phyloP scores from a whole-genome alignment of 2,113 vertebrate species.

The Poecile atricapillus region DNA sequence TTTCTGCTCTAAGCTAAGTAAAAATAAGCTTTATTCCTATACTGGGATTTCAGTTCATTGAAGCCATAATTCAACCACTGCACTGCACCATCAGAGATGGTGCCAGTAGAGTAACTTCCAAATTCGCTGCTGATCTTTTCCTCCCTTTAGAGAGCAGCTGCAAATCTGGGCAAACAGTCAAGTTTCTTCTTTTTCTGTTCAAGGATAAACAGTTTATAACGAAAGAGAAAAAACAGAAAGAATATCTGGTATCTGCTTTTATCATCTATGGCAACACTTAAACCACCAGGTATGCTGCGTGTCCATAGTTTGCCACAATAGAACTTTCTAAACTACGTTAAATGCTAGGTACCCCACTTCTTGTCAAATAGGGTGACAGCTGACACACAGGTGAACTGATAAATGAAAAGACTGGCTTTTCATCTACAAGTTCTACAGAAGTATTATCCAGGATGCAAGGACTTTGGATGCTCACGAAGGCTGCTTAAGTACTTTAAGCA shows the following conservation, averaged over 20 bases:
- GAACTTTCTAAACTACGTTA: neutral
- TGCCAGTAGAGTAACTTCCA: conserved; percentile 4
- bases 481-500: neutral
- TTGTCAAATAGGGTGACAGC: neutral
- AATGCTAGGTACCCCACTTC: neutral
- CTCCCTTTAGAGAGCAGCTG: conserved; percentile 26
- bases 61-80: neutral
- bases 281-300: neutral
- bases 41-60: neutral
- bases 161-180: conserved; percentile 43
- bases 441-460: neutral
- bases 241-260: neutral
- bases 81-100: neutral
- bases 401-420: neutral
- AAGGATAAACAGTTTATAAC: neutral
- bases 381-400: neutral
- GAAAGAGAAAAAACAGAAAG: neutral
- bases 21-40: neutral
- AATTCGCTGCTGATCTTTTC: neutral
- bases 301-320: neutral
- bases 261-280: neutral
- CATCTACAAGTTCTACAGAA: neutral
- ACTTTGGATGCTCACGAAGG: neutral
- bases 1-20: neutral
- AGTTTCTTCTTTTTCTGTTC: neutral